Evolutionary conservation across 2,113 vertebrate species (phyloP), one percentile per base, ranked within the genome.

Genomic region (Mus spicilegus): DNA sequence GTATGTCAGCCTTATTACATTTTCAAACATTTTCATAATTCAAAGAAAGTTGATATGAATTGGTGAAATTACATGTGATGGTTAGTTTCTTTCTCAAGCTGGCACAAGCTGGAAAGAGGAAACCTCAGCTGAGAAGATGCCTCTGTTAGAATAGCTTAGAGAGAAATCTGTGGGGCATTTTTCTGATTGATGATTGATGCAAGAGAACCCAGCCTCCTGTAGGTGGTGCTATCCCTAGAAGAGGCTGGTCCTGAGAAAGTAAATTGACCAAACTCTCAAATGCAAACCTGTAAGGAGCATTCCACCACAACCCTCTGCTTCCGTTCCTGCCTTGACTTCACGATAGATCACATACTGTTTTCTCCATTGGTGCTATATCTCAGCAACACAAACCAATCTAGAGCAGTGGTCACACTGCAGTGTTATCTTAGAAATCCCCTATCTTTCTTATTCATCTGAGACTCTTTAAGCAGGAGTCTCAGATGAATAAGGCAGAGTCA

Each of bases 1-100:
- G 9, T 12, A 70, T 70, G 4, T 81, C 42, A 70, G 1, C 42
- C 26, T 87, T 11, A 73, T 86, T 86, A 89, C 39, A 73, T 46
- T 69, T 84, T 81, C 61, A 4, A 54, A 87, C 78, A 36, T 17
- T 70, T 90, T 76, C 56, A 61, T 49, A 46, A 42, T 65, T 24
- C 56, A 70, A 87, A 90, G 67, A 76, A 69, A 89, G 67, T 86
- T 90, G 42, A 42, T 51, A 80, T 75, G 65, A 93, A 81, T 28
- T 75, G 67, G 24, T 49, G 75, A 86, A 89, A n/a, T 42, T 63
- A 19, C 14, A 10, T 46, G 14, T 65, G 14, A 26, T 63, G 24
- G 7, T 84, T 39, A 84, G n/a, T 9, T 30, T 85, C 3, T 7
- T 63, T 1, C 0, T 24, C 61, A 65, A 46, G 26, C 24, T 46